These are phyloP conservation scores for Orchesellides sinensis DNA, from an alignment of 2,888 invertebrate genomes.

Conservation along the genomic window DNA sequence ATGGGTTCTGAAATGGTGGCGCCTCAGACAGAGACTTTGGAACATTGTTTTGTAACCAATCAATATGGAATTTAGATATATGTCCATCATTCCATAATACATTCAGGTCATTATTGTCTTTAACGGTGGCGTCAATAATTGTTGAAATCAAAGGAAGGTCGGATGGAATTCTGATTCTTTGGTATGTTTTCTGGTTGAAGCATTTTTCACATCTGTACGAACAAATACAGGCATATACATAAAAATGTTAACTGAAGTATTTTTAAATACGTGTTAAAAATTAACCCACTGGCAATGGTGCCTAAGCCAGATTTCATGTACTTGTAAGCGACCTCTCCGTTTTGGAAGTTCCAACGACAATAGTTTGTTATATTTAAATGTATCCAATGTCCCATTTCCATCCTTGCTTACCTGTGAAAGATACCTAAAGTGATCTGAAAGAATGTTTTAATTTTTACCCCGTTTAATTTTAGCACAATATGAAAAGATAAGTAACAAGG, in stretches of 20 bases:
- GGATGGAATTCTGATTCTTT: conserved; percentile 81
- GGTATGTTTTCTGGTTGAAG: conserved; percentile 81
- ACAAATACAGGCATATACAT: not conserved
- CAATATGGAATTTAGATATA: conserved; percentile 78
- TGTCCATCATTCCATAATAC: conserved; percentile 82
- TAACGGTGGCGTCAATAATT: conserved; percentile 25
- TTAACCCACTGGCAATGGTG: conserved; percentile 81
- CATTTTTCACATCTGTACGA: conserved; percentile 80
- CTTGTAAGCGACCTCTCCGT: conserved; percentile 56
- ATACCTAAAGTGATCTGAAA: no score
- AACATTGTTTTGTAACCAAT: conserved; percentile 78
- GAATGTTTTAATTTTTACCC: no score
- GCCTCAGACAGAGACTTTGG: not conserved
- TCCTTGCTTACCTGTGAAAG: no score
- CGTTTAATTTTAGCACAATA: no score
- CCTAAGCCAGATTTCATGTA: conserved; percentile 80
- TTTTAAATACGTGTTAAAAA: not conserved
- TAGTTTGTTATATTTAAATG: not conserved
- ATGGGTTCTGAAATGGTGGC: no score
- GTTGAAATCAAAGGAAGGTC: conserved; percentile 77
- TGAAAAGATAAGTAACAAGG: no score
- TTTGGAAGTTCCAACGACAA: not conserved
- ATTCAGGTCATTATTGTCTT: conserved; percentile 75
- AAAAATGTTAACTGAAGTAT: not conserved
- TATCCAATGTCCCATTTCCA: no score